Evolutionary conservation across 2,797 vertebrate species (phyloP), one percentile per base, ranked within the genome.

Genomic region (Malacoraja senta): DNA sequence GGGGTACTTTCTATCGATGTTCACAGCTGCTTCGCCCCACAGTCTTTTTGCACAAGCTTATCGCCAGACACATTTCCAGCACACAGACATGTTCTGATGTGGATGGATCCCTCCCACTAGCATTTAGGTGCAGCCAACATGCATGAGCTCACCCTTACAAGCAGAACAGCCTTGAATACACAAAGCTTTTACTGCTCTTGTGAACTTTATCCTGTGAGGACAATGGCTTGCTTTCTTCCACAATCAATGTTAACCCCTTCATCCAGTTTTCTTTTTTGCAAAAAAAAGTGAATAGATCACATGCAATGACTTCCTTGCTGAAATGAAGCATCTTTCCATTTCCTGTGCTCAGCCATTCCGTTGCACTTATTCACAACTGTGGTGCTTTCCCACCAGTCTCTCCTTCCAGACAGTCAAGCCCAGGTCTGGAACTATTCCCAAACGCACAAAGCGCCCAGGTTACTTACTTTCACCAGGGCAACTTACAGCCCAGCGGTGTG

Each of bases 201-300:
- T 76, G 90, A 76, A 74, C 90, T 72, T 92, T 92, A n/a, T 71
- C 38, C 35, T 53, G 71, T 13, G 21, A 26, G 65, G 32, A 35
- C 71, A 86, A 26, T 76, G 21, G 26, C 12, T 58, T 9, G 13
- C 24, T 29, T 92, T 76, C 90, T 58, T 76, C 90, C 35, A 68
- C 90, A 58, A 38, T 72, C 19, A 91, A 74, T 4, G 65, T 88
- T 88, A 88, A 88, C 84, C 63, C 84, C 35, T 68, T 88, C 84
- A 35, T 17, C 35, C 15, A 53, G 1, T 68, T 86, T n/a, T 63
- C 32, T 88, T 21, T 35, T 10, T 8, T 53, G 44, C 44, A 53
- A 53, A 53, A 35, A 38, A 19, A 78, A 63, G 0, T 1, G 26
- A 10, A 83, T 29, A 65, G 19, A 88, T 35, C 21, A 17, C 17